Evolutionary conservation across 64 coral and sea anemone species (phyloP), one percentile per base, ranked within the genome.

Genomic region (Montipora efflorescens): DNA sequence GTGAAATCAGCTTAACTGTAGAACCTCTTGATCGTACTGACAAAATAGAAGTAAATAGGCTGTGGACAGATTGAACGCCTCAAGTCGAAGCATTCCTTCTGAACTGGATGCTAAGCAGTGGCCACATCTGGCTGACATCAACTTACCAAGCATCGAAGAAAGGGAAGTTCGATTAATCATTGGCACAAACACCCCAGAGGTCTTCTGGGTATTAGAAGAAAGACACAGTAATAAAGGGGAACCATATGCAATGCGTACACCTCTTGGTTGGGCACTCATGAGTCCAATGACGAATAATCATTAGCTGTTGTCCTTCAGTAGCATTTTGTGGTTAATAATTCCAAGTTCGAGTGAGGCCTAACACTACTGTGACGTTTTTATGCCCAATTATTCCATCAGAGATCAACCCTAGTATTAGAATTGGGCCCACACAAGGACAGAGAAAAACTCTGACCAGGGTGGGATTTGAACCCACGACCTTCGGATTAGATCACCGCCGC

Each of bases 151-250:
- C 14, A 77, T 87, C 21, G 44, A 15, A 15, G 57, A 91, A n/a
- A 80, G 74, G 25, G 77, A 92, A 25, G 71, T 92, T 20, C 6
- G 47, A 15, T 13, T 95, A 15, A 67, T 92, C 21, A 95, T 95
- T 36, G 94, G 94, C 22, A 95, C 44, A 74, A 28, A 28, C 28
- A 28, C 84, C 5, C 94, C 94, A 25, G 89, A 91, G 87, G 94
- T 89, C 19, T 87, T 89, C 76, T 95, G 94, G 89, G 94, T 95
- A 16, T 61, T 91, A 20, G 94, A 95, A 52, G 85, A 95, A 75
- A 85, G 62, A 36, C 57, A 73, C 44, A 89, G 94, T 72, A 75
- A 75, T 9, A 49, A 13, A 47, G 86, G 82, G 20, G 80, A 91
- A 59, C 94, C 94, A 10, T 95, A 87, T 48, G 94, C 89, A 21